Conservation (phyloP, 2,888 invertebrate genomes). For the Scotopteryx bipunctaria region DNA sequence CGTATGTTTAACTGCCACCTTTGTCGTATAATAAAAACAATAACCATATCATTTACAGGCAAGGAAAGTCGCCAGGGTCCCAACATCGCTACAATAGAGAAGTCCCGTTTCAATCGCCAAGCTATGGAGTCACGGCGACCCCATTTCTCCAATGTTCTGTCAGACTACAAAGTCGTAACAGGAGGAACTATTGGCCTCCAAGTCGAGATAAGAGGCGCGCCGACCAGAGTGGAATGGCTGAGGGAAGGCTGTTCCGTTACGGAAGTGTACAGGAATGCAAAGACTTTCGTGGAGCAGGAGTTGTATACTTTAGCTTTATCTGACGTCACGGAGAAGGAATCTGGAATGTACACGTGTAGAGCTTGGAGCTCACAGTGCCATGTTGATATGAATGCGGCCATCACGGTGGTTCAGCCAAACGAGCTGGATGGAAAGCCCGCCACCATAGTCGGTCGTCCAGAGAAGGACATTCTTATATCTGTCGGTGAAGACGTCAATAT, state of each 20-base stretch:
- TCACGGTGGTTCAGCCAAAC: slow-evolving; percentile 86
- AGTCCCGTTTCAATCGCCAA: slow-evolving; percentile 61
- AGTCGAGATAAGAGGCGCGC: slow-evolving; percentile 88
- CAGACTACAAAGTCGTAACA: slow-evolving; percentile 87
- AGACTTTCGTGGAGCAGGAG: slow-evolving; percentile 86
- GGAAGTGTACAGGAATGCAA: slow-evolving; percentile 84
- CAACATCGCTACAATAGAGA: slow-evolving; percentile 62
- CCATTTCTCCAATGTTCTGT: slow-evolving; percentile 86
- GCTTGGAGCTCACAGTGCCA: slow-evolving; percentile 89
- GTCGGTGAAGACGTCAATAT: slow-evolving; percentile 92
- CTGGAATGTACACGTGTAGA: slow-evolving; percentile 90
- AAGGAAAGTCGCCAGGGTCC: slow-evolving; percentile 58
- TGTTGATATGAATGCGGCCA: slow-evolving; percentile 88
- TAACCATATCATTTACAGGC: slow-evolving; percentile 45
- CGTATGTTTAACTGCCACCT: no score
- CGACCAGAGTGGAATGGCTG: slow-evolving; percentile 90
- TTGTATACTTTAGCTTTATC: slow-evolving; percentile 89
- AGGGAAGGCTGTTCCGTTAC: slow-evolving; percentile 84
- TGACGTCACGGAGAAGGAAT: slow-evolving; percentile 88
- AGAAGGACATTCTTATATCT: slow-evolving; percentile 88
- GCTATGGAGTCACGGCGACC: slow-evolving; percentile 84
- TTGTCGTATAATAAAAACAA: not conserved
- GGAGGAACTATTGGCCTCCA: slow-evolving; percentile 93
- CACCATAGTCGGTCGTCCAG: slow-evolving; percentile 90
- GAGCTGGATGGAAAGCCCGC: slow-evolving; percentile 88